Percentiles rank a stretch among this genome's conserved stretches.
These are phyloP conservation scores for Liparis tanakae DNA, from an alignment of 2,797 vertebrate species.

Conservation along the genomic window DNA sequence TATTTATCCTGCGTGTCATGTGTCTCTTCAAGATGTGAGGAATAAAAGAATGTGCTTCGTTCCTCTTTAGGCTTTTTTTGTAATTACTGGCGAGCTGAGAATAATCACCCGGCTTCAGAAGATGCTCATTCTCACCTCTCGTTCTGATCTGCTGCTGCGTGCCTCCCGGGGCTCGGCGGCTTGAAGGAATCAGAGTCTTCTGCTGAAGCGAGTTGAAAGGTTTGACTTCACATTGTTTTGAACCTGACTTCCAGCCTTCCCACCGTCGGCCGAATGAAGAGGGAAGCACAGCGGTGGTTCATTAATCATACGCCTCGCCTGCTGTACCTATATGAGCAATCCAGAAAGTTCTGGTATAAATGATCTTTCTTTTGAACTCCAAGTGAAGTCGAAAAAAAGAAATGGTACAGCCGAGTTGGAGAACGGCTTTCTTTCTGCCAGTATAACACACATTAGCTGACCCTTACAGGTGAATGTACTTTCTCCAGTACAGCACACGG, in stretches of 20 bases:
- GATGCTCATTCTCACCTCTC: conserved; percentile 41
- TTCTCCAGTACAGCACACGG: neutral
- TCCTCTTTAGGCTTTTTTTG: conserved; percentile 36
- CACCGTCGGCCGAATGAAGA: conserved; percentile 6
- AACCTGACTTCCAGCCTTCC: conserved; percentile 39
- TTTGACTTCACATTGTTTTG: conserved; percentile 47
- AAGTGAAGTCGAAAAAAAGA: neutral
- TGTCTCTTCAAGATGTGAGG: conserved; percentile 33
- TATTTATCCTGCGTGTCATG: conserved; percentile 39
- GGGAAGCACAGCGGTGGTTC: conserved; percentile 24
- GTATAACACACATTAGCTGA: neutral
- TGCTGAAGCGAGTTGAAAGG: conserved; percentile 47
- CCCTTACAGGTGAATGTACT: neutral
- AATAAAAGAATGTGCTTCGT: conserved; percentile 58
- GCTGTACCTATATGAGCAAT: conserved; percentile 13
- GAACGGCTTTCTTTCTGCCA: conserved; percentile 1
- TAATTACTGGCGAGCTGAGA: conserved; percentile 55
- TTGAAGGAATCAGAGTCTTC: conserved; percentile 52
- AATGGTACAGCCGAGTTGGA: neutral
- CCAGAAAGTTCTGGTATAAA: conserved; percentile 9
- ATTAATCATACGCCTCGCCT: conserved; percentile 43
- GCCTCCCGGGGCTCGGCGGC: conserved; percentile 27
- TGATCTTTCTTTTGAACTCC: neutral
- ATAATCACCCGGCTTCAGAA: conserved; percentile 59
- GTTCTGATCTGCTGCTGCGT: conserved; percentile 37